Conservation (phyloP, 2,113 vertebrate species). For the Podarcis cretensis region DNA sequence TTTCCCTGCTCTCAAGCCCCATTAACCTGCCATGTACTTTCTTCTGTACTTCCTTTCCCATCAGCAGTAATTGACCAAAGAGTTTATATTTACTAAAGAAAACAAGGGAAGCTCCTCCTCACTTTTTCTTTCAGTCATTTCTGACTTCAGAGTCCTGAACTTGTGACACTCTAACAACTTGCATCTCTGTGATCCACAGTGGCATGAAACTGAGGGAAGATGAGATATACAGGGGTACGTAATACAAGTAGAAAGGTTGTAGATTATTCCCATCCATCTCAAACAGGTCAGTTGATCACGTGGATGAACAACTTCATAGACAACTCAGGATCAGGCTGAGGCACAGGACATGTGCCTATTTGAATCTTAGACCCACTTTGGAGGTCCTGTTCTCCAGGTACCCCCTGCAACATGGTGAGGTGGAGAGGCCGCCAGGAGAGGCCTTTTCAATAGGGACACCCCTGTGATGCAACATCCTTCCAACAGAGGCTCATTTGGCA, state of each 20-base stretch:
- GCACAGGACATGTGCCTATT: too few relatives aligned
- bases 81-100: conserved; percentile 35
- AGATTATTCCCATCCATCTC: background rate
- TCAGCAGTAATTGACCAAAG: conserved; percentile 49
- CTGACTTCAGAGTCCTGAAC: background rate
- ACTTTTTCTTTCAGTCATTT: background rate
- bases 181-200: background rate
- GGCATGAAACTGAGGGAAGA: background rate
- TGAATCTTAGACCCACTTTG: too few relatives aligned
- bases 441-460: too few relatives aligned
- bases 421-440: too few relatives aligned
- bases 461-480: too few relatives aligned
- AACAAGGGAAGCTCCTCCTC: background rate
- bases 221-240: background rate
- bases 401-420: too few relatives aligned
- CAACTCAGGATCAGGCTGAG: too few relatives aligned
- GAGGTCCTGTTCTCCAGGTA: too few relatives aligned
- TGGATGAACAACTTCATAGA: too few relatives aligned
- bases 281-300: background rate
- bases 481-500: too few relatives aligned
- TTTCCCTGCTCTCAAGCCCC: conserved; percentile 64
- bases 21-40: conserved; percentile 61
- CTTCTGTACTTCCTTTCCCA: conserved; percentile 46
- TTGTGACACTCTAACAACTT: background rate
- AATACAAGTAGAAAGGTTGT: background rate